Evolutionary conservation across 2,113 vertebrate species (phyloP).

Genomic region (Dasyprocta punctata): DNA sequence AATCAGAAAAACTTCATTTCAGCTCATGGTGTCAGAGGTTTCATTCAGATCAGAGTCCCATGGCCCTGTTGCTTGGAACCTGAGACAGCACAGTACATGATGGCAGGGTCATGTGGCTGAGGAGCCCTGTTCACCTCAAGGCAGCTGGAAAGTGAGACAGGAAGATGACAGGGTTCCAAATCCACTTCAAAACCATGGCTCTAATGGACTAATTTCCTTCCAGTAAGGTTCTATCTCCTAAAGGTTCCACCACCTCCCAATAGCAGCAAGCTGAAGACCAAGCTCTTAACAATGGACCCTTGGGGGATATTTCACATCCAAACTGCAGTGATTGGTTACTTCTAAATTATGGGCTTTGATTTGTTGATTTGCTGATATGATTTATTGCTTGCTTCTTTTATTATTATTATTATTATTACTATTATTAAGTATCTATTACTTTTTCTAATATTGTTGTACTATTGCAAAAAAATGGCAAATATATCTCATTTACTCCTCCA

Average conservation of each 20-base stretch:
- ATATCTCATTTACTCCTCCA: background rate
- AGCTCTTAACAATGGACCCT: background rate
- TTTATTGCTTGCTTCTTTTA: background rate
- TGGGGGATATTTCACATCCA: background rate
- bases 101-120: background rate
- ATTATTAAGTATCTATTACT: background rate
- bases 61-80: background rate
- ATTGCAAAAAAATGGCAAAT: background rate
- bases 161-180: background rate
- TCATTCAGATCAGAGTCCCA: too few relatives aligned
- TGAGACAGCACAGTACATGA: background rate
- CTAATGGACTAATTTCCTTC: background rate
- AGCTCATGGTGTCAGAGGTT: background rate
- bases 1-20: background rate
- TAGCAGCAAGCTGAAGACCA: background rate
- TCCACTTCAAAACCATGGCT: background rate
- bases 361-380: background rate
- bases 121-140: background rate
- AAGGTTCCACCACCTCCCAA: background rate
- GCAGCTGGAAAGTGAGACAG: background rate
- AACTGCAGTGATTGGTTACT: background rate
- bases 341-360: background rate
- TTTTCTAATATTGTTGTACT: background rate
- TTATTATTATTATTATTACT: background rate
- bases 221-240: background rate